These are phyloP conservation scores for Ruditapes philippinarum DNA, from an alignment of 1,140 invertebrate species.

Conservation along the genomic window DNA sequence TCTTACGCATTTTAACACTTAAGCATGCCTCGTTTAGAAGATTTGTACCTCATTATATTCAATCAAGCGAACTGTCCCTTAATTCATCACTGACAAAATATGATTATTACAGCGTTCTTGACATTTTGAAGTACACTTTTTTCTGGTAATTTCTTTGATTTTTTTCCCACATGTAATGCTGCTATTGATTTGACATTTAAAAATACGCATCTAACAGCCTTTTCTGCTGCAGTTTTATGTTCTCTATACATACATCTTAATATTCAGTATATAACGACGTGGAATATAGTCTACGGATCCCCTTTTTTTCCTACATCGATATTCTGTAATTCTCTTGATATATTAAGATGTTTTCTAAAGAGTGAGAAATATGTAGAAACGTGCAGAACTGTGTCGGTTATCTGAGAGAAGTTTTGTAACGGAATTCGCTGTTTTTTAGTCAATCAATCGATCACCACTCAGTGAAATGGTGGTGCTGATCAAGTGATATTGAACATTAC, in stretches of 20 bases:
- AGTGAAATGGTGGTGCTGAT: not conserved
- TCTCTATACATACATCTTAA: not conserved
- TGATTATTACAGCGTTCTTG: no score
- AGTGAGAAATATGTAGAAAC: not conserved
- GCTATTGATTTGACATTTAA: constrained; percentile 13
- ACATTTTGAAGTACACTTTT: not conserved
- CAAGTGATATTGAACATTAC: not conserved
- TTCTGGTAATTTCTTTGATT: constrained; percentile 12
- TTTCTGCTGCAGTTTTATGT: not conserved
- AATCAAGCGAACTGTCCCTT: no score
- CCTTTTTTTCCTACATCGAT: not conserved
- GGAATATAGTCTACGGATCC: not conserved
- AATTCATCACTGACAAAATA: no score
- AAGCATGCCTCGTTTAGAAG: no score
- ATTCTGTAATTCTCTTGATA: not conserved
- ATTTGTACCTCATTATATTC: no score
- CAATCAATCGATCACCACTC: not conserved
- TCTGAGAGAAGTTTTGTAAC: not conserved
- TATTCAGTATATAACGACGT: not conserved
- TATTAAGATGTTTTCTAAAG: not conserved
- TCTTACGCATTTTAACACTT: no score
- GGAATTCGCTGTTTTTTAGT: not conserved
- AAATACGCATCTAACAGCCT: not conserved
- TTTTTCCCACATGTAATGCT: not conserved
- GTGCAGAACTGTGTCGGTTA: not conserved